phyloP scores from a whole-genome alignment of 2,113 vertebrate species.

The Hylia prasina region DNA sequence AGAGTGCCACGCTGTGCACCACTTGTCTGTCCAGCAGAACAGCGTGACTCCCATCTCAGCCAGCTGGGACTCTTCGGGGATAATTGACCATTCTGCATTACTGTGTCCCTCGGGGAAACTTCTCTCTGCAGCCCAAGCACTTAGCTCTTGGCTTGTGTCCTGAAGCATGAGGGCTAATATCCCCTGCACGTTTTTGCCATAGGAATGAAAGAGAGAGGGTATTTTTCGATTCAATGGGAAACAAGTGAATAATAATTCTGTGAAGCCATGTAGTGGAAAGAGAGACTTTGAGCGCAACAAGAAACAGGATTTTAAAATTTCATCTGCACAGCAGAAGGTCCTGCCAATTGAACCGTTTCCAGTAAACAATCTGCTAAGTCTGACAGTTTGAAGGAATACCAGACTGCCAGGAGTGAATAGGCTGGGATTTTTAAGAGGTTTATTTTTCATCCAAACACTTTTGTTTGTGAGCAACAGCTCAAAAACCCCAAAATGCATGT shows the following conservation, averaged over 20 bases:
- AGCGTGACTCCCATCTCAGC: background rate
- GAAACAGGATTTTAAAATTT: slow-evolving; percentile 77
- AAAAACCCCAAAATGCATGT: slow-evolving; percentile 30
- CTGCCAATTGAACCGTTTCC: slow-evolving; percentile 78
- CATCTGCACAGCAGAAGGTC: slow-evolving; percentile 77
- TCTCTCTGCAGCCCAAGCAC: background rate
- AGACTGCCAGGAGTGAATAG: slow-evolving; percentile 75
- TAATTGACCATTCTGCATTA: background rate
- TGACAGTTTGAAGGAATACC: slow-evolving; percentile 78
- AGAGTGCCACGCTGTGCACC: background rate
- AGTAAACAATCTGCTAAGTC: slow-evolving; percentile 80
- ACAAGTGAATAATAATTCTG: slow-evolving; percentile 78
- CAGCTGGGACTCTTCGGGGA: background rate
- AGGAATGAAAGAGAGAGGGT: slow-evolving; percentile 60
- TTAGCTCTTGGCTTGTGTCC: slow-evolving; percentile 12
- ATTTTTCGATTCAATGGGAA: slow-evolving; percentile 72
- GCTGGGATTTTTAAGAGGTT: slow-evolving; percentile 74
- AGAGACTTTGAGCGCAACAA: slow-evolving; percentile 73
- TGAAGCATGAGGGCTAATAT: slow-evolving; percentile 1
- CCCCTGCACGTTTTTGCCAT: background rate
- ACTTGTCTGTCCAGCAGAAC: background rate
- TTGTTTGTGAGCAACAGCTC: slow-evolving; percentile 68
- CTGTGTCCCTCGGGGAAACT: background rate
- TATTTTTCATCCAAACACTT: slow-evolving; percentile 76
- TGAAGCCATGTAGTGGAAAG: slow-evolving; percentile 69